Base-by-base conservation (phyloP, 2,888 invertebrate genomes). In the Crematogaster levior region DNA sequence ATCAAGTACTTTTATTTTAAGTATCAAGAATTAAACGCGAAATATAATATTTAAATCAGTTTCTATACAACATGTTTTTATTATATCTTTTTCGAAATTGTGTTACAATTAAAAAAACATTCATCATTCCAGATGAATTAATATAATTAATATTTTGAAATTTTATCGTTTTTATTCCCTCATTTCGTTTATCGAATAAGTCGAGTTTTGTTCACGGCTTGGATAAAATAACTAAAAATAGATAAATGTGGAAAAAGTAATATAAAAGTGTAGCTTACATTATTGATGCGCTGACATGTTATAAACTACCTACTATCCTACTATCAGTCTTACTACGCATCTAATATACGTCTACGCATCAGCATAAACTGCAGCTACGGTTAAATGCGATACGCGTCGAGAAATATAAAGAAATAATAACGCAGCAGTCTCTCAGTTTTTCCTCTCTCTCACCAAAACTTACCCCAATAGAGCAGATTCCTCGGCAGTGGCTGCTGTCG, bases 391-490 rank as follows among this genome's bases (percentile, higher is more conserved):
- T 83, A 83, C 81, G 46, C 12, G 58, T 37, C 53, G 12, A 61
- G 30, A 37, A 18, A 15, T 27, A 18, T 30, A 37, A 48, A 15
- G 30, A 75, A 37, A 43, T 21, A 82, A 81, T 58, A 51, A 66
- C 65, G 43, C 53, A 61, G 10, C 34, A 24, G 27, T 66, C 58
- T 65, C n/a, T 40, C n/a, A 24, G 7, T 24, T 60, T 21, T 34
- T 48, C n/a, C 43, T 40, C 40, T 58, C 77, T 75, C 73, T 86
- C 77, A 75, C 68, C 74, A 66, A 75, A 88, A 94, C 97, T 97
- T 97, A 98, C 98, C 98, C 97, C 95, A 98, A 96, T 87, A 98
- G 97, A 94, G 98, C 97, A 91, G 97, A 97, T 96, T 98, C 97
- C 96, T 98, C 98, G 94, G 97, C 97, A 92, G 96, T 95, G 87